These are phyloP conservation scores for Bubalus kerabau DNA, from an alignment of 2,113 vertebrate species.

Conservation along the genomic window DNA sequence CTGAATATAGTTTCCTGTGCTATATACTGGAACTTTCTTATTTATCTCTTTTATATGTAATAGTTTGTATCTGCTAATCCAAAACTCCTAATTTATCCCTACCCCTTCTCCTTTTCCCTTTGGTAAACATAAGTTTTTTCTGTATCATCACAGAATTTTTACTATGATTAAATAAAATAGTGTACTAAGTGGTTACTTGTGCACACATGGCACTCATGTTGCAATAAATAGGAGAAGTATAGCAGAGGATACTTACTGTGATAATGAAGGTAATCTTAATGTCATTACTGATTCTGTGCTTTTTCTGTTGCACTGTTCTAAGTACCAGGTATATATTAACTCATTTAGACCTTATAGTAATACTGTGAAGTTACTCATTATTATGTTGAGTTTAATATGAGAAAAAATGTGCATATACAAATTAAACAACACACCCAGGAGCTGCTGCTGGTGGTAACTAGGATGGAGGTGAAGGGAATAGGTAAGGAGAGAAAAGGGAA, in stretches of 20 bases:
- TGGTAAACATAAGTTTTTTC: background rate
- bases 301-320: background rate
- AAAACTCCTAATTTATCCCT: background rate
- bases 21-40: background rate
- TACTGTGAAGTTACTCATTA: background rate
- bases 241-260: background rate
- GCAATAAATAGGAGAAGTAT: background rate
- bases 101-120: background rate
- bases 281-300: background rate
- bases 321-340: background rate
- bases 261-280: background rate
- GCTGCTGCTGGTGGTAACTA: background rate
- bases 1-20: background rate
- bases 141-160: background rate
- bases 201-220: background rate
- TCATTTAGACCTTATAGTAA: background rate
- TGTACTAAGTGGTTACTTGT: background rate
- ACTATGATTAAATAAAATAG: background rate
- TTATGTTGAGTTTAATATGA: background rate
- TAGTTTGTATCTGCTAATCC: background rate
- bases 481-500: background rate
- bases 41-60: background rate
- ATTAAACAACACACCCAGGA: background rate
- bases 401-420: background rate
- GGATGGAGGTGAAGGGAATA: background rate